phyloP scores from a whole-genome alignment of 2,797 vertebrate genomes.

The Oreochromis mossambicus region DNA sequence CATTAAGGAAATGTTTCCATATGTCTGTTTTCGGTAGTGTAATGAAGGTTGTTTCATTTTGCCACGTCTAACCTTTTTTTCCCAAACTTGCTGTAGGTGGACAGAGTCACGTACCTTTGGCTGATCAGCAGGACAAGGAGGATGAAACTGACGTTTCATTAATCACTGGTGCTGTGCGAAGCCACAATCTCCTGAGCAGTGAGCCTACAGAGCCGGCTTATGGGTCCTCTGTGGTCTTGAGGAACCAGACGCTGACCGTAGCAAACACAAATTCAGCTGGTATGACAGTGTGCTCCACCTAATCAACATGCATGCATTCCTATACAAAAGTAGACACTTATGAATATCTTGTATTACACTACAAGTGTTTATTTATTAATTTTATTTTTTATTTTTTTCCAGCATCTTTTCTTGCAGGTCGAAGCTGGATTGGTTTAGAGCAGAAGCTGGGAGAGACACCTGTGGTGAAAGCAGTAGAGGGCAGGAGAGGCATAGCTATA shows the following conservation, averaged over 20 bases:
- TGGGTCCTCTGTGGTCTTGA: conserved; percentile 64
- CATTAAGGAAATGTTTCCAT: background rate
- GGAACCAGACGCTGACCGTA: conserved; percentile 72
- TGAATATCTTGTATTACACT: background rate
- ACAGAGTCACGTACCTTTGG: conserved; percentile 76
- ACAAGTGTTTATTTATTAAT: background rate
- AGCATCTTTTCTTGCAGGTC: conserved; percentile 87
- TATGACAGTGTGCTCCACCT: background rate
- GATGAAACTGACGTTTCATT: conserved; percentile 82
- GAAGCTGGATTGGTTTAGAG: conserved; percentile 90
- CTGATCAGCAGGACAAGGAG: conserved; percentile 59
- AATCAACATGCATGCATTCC: background rate
- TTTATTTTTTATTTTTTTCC: background rate
- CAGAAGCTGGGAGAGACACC: conserved; percentile 85
- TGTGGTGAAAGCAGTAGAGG: conserved; percentile 81
- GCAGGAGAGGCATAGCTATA: conserved; percentile 91
- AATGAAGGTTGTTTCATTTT: background rate
- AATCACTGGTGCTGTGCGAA: conserved; percentile 86
- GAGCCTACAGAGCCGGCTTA: background rate
- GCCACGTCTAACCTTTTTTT: background rate
- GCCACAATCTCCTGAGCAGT: conserved; percentile 3
- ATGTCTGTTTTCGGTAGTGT: background rate
- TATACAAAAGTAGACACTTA: background rate
- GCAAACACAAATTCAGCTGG: conserved; percentile 77
- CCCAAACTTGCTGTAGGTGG: conserved; percentile 68